phyloP scores from a whole-genome alignment of 2,888 invertebrate genomes.

The Agrochola macilenta region DNA sequence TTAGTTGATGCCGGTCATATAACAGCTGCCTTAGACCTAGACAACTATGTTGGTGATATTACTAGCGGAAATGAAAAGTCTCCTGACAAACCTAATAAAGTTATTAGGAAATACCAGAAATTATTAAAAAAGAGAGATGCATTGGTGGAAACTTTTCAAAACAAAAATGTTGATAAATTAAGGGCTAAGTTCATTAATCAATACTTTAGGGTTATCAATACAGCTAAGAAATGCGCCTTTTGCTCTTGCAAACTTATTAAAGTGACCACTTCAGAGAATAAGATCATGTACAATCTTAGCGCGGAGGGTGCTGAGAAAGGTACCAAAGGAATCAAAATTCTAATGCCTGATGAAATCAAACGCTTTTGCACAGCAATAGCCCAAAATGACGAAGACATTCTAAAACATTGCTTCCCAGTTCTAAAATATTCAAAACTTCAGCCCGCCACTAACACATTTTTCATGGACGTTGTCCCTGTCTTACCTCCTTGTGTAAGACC shows the following conservation, averaged over 20 bases:
- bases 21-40: conserved; percentile 93
- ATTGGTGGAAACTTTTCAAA: conserved; percentile 79
- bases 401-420: conserved; percentile 93
- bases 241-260: conserved; percentile 89
- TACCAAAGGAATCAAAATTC: conserved; percentile 83
- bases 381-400: conserved; percentile 92
- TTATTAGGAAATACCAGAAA: conserved; percentile 84
- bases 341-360: conserved; percentile 92
- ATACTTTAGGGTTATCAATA: conserved; percentile 85
- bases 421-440: conserved; percentile 87
- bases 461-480: conserved; percentile 95
- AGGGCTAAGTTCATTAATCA: conserved; percentile 84
- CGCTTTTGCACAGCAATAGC: conserved; percentile 93
- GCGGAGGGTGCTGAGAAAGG: conserved; percentile 77
- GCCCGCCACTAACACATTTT: conserved; percentile 95
- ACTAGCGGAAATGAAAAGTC: conserved; percentile 81
- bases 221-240: conserved; percentile 88
- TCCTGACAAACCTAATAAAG: conserved; percentile 84
- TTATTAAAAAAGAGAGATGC: conserved; percentile 78
- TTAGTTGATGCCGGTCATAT: conserved; percentile 94
- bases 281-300: conserved; percentile 89
- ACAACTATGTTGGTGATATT: conserved; percentile 82
- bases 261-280: conserved; percentile 91
- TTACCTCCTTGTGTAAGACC: conserved; percentile 97
- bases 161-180: conserved; percentile 88